These are phyloP conservation scores for Lepisosteus oculatus DNA, from an alignment of 2,113 vertebrate genomes.

Conservation along the genomic window DNA sequence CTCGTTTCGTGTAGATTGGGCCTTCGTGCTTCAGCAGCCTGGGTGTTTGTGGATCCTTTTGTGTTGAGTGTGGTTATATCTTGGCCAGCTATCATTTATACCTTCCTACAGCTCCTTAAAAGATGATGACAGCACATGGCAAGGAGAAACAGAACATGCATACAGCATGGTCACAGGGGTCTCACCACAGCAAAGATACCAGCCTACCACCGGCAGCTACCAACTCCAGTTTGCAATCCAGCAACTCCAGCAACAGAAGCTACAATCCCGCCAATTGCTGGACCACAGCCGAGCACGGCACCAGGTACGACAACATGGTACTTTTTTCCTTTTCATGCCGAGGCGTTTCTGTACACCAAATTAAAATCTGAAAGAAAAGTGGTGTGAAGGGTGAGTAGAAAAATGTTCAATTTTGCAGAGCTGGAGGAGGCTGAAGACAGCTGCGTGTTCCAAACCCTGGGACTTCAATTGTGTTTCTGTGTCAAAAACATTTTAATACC, in stretches of 20 bases:
- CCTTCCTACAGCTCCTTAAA: slow-evolving; percentile 54
- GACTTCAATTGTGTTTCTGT: slow-evolving; percentile 17
- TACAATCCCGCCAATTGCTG: slow-evolving; percentile 70
- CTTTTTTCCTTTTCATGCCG: not conserved
- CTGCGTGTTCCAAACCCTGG: slow-evolving; percentile 16
- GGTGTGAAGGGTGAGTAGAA: not conserved
- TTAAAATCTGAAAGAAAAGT: not conserved
- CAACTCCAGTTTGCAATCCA: slow-evolving; percentile 84
- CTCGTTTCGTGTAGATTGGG: too few relatives aligned
- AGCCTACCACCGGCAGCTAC: slow-evolving; percentile 62
- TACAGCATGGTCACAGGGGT: slow-evolving; percentile 50
- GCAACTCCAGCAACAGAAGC: slow-evolving; percentile 84
- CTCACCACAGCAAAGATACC: slow-evolving; percentile 53
- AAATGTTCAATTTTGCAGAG: slow-evolving; percentile 7
- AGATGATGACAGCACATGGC: slow-evolving; percentile 51
- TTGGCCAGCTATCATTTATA: not conserved
- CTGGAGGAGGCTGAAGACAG: slow-evolving; percentile 3
- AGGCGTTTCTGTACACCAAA: not conserved
- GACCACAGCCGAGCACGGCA: slow-evolving; percentile 72
- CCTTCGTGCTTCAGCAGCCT: too few relatives aligned
- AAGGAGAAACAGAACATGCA: slow-evolving; percentile 58
- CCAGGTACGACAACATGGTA: slow-evolving; percentile 63
- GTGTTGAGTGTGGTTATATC: too few relatives aligned
- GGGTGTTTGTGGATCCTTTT: too few relatives aligned
- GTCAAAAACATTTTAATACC: slow-evolving; percentile 18